Percentiles rank a stretch among this genome's conserved stretches.
These are phyloP conservation scores for Cartodere bifasciata DNA, from an alignment of 2,888 invertebrate genomes.

Conservation along the genomic window DNA sequence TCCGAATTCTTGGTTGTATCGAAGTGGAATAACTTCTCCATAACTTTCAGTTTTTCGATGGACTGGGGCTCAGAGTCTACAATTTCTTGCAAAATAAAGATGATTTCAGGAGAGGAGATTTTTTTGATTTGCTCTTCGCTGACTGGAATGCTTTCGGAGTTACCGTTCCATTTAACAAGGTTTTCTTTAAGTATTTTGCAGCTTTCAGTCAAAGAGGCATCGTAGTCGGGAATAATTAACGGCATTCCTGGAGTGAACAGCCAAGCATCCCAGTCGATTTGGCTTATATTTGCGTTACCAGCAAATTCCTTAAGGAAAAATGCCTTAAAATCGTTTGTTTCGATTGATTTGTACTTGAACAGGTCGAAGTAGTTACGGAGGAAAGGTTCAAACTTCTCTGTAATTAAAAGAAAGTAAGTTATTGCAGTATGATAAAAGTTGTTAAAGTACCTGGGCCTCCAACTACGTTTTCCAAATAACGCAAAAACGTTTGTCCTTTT, in stretches of 20 bases:
- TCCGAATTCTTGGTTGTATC: conserved; percentile 60
- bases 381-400: conserved; percentile 67
- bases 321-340: conserved; percentile 66
- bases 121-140: conserved; percentile 38
- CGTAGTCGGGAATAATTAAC: conserved; percentile 67
- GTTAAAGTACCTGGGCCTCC: conserved; percentile 75
- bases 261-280: conserved; percentile 80
- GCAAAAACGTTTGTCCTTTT: conserved; percentile 81
- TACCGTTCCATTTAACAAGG: conserved; percentile 42
- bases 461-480: conserved; percentile 69
- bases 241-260: conserved; percentile 78
- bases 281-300: conserved; percentile 40
- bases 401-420: too few species aligned
- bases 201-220: conserved; percentile 50
- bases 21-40: conserved; percentile 55
- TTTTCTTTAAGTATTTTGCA: conserved; percentile 44
- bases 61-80: conserved; percentile 41
- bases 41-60: conserved; percentile 42
- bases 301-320: conserved; percentile 61
- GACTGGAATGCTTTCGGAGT: conserved; percentile 34
- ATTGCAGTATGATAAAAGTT: too few species aligned
- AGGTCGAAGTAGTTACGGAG: conserved; percentile 65
- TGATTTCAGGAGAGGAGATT: conserved; percentile 51
- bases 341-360: conserved; percentile 71
- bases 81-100: conserved; percentile 55